Conservation (phyloP, 1,140 invertebrate species). For the Cryptotermes secundus region DNA sequence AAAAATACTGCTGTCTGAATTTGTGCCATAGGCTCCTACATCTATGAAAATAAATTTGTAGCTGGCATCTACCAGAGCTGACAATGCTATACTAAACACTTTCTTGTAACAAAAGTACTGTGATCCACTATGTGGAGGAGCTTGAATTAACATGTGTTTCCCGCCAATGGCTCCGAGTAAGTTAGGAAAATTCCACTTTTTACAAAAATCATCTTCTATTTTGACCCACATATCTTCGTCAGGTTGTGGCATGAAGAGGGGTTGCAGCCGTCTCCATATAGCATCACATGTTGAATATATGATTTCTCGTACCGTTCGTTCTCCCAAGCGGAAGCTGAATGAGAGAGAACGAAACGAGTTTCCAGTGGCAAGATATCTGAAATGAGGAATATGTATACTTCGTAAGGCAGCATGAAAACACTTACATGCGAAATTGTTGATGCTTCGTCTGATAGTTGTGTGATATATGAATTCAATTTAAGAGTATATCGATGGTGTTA, state of each 20-base stretch:
- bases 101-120: conserved; percentile 1
- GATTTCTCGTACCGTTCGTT: conserved; percentile 1
- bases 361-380: conserved; percentile 26
- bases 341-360: conserved; percentile 8
- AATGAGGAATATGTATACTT: background rate
- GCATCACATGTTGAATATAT: background rate
- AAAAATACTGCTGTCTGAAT: conserved; percentile 46
- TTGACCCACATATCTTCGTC: conserved; percentile 27
- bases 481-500: too few species aligned
- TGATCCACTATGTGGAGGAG: conserved; percentile 33
- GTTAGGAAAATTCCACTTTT: conserved; percentile 45
- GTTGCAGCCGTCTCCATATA: conserved; percentile 19
- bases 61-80: too few species aligned
- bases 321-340: conserved; percentile 7
- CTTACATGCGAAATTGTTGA: too few species aligned
- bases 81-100: conserved; percentile 46
- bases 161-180: conserved; percentile 46
- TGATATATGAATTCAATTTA: too few species aligned
- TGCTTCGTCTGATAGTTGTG: too few species aligned
- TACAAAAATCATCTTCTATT: conserved; percentile 41
- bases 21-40: conserved; percentile 48
- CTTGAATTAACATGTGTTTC: conserved; percentile 46
- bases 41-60: conserved; percentile 51
- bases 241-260: background rate
- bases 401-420: too few species aligned